A percentile compares a stretch with the other conserved stretches of the same genome.
phyloP scores from a whole-genome alignment of 53 echinoderm and acorn worm genomes.

The Echinarachnius parma region DNA sequence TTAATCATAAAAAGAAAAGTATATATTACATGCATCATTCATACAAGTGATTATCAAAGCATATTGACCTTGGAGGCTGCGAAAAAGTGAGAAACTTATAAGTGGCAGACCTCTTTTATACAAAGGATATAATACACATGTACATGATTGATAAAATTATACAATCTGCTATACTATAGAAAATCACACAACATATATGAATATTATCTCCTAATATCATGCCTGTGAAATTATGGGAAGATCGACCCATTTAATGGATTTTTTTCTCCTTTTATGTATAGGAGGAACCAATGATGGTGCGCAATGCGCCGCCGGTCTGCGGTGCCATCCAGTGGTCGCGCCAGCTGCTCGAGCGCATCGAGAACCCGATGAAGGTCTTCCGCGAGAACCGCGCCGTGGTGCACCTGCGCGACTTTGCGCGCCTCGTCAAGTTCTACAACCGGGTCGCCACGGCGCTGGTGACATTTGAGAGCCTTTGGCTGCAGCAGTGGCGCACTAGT shows the following conservation, averaged over 20 bases:
- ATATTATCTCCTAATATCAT: too few species aligned
- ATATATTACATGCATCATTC: too few species aligned
- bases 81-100: too few species aligned
- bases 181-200: too few species aligned
- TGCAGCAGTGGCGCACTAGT: slow-evolving; percentile 86
- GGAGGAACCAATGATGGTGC: slow-evolving; percentile 86
- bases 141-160: too few species aligned
- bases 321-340: slow-evolving; percentile 98
- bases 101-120: too few species aligned
- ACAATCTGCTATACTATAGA: too few species aligned
- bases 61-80: too few species aligned
- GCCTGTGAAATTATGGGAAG: too few species aligned
- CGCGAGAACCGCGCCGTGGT: slow-evolving; percentile 83
- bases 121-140: too few species aligned
- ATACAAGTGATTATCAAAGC: too few species aligned
- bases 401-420: slow-evolving; percentile 82
- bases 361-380: slow-evolving; percentile 97
- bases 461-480: slow-evolving; percentile 96
- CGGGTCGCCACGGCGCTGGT: slow-evolving; percentile 94
- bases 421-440: slow-evolving; percentile 96
- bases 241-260: background rate
- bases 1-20: too few species aligned
- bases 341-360: slow-evolving; percentile 91
- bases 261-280: slow-evolving; percentile 18
- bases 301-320: slow-evolving; percentile 95